phyloP scores from a whole-genome alignment of 2,888 invertebrate species.

The Drosophila rubida region DNA sequence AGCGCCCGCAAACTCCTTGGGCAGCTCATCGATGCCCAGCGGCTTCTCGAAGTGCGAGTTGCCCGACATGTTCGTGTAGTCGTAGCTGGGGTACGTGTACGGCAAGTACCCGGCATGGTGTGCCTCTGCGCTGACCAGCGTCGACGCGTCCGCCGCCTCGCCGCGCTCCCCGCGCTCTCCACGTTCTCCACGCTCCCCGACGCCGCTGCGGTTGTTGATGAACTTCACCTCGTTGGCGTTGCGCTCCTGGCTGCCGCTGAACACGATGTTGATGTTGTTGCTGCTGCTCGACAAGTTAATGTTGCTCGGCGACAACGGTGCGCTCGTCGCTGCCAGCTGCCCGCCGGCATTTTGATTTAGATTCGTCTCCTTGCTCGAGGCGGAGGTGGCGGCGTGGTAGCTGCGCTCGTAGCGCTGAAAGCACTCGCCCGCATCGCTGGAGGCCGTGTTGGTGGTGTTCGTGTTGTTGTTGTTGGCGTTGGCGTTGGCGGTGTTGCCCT shows the following conservation, averaged over 20 bases:
- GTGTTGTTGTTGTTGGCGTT: slow-evolving; percentile 41
- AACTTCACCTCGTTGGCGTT: slow-evolving; percentile 84
- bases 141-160: slow-evolving; percentile 46
- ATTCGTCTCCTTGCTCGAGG: slow-evolving; percentile 83
- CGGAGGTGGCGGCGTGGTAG: slow-evolving; percentile 70
- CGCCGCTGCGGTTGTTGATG: slow-evolving; percentile 76
- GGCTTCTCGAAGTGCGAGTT: slow-evolving; percentile 84
- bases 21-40: slow-evolving; percentile 82
- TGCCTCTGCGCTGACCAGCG: slow-evolving; percentile 78
- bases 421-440: slow-evolving; percentile 71
- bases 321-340: slow-evolving; percentile 7
- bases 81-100: slow-evolving; percentile 83
- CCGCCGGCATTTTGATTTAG: slow-evolving; percentile 81
- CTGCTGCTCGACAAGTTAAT: slow-evolving; percentile 84
- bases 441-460: slow-evolving; percentile 73
- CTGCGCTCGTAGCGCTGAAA: slow-evolving; percentile 72
- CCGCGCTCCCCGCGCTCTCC: slow-evolving; percentile 45
- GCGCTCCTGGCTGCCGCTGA: slow-evolving; percentile 80
- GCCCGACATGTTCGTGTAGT: slow-evolving; percentile 84
- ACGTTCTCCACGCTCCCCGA: slow-evolving; percentile 44
- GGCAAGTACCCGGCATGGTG: slow-evolving; percentile 82
- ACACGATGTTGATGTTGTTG: slow-evolving; percentile 84
- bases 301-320: slow-evolving; percentile 72
- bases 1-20: slow-evolving; percentile 64
- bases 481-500: slow-evolving; percentile 51